phyloP scores from a whole-genome alignment of 2,888 invertebrate genomes.

The Empis livida region DNA sequence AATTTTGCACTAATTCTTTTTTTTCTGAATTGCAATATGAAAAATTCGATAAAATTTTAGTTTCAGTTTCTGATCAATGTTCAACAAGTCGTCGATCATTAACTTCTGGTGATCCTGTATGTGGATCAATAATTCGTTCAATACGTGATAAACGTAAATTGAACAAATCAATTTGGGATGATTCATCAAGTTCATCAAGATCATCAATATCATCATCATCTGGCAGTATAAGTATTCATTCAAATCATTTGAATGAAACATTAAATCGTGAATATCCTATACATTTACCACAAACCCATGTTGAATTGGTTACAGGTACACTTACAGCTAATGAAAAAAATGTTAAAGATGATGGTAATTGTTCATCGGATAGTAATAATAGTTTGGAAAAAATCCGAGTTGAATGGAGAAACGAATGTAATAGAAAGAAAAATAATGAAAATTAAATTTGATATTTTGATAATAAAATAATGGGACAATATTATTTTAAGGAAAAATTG shows the following conservation, averaged over 20 bases:
- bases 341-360: no score
- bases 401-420: no score
- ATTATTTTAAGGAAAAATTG: no score
- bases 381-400: no score
- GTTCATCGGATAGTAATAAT: no score
- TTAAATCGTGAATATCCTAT: conserved; percentile 8
- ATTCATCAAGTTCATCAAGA: conserved; percentile 1
- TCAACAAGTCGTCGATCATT: neutral
- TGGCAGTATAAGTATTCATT: neutral
- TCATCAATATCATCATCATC: conserved; percentile 7
- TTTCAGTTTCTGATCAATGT: conserved; percentile 1
- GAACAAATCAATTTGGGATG: conserved; percentile 6
- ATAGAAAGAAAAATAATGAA: no score
- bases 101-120: conserved; percentile 10
- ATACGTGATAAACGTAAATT: conserved; percentile 2
- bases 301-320: conserved; percentile 7
- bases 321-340: no score
- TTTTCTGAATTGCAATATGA: no score
- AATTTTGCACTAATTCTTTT: no score
- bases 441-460: no score
- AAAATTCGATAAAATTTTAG: no score
- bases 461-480: no score
- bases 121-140: conserved; percentile 10
- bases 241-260: conserved; percentile 1
- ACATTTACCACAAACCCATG: conserved; percentile 8